phyloP scores from a whole-genome alignment of 2,888 invertebrate species.

The Trissoscelio sp. region DNA sequence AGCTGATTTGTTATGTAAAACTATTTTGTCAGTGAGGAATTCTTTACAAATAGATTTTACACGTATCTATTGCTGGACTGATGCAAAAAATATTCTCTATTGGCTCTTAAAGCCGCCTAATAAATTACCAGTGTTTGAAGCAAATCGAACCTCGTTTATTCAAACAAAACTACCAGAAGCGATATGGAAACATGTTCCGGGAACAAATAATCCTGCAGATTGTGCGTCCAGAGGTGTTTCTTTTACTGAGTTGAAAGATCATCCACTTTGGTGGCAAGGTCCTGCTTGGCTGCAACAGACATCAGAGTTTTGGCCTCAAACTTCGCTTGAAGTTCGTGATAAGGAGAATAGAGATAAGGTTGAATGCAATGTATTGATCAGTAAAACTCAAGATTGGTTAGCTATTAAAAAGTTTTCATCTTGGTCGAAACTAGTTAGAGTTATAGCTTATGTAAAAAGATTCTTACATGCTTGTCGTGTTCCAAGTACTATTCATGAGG shows the following conservation, averaged over 20 bases:
- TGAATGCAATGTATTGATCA: conserved; percentile 1
- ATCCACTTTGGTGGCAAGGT: conserved; percentile 9
- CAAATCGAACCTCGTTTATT: conserved; percentile 21
- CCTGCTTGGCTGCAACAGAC: not conserved
- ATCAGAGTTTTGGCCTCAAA: not conserved
- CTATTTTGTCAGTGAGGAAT: too few species aligned
- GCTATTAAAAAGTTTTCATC: too few species aligned
- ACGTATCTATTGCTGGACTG: conserved; percentile 30
- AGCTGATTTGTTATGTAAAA: conserved; percentile 21
- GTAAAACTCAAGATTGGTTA: too few species aligned
- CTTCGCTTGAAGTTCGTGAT: too few species aligned
- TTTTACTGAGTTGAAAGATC: not conserved
- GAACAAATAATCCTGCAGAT: conserved; percentile 2
- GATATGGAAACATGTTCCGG: not conserved
- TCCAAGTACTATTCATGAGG: too few species aligned
- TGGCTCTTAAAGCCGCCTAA: not conserved
- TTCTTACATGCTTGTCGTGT: too few species aligned
- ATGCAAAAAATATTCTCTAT: not conserved
- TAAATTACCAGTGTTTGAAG: conserved; percentile 3
- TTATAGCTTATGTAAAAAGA: not conserved
- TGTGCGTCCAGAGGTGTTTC: not conserved
- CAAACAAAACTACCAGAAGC: not conserved
- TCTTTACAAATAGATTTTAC: not conserved
- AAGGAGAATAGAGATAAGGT: too few species aligned
- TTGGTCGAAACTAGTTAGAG: not conserved